Conservation (phyloP, 1,140 invertebrate species). For the Palaemon carinicauda region DNA sequence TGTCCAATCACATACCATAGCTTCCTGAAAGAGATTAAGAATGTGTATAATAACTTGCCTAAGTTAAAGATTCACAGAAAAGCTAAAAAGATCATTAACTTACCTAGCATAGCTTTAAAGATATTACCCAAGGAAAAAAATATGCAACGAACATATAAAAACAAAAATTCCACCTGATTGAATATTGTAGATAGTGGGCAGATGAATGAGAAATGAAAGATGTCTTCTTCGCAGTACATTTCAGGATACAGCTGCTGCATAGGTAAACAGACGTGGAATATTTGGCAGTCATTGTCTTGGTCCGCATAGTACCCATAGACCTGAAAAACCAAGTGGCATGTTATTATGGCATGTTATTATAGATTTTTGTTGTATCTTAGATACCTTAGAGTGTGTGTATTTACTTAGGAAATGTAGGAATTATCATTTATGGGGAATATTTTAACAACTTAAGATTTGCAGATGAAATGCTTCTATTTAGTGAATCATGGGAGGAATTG, state of each 20-base stretch:
- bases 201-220: constrained; percentile 48
- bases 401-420: no score
- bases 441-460: no score
- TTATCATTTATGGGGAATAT: no score
- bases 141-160: not conserved
- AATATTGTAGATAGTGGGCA: constrained; percentile 42
- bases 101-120: no score
- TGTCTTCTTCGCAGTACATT: constrained; percentile 10
- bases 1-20: constrained; percentile 38
- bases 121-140: no score
- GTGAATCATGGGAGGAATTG: no score
- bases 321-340: not conserved
- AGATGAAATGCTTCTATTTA: no score
- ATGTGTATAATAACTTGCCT: no score
- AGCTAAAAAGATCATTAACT: not conserved
- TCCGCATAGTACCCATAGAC: constrained; percentile 47
- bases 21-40: constrained; percentile 4
- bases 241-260: constrained; percentile 44
- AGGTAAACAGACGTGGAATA: constrained; percentile 46
- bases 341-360: no score
- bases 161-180: not conserved
- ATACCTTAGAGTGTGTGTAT: no score
- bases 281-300: constrained; percentile 42
- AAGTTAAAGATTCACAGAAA: not conserved
- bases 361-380: no score